Evolutionary conservation across 2,888 invertebrate genomes (phyloP).

Genomic region (Yponomeuta evonymella): DNA sequence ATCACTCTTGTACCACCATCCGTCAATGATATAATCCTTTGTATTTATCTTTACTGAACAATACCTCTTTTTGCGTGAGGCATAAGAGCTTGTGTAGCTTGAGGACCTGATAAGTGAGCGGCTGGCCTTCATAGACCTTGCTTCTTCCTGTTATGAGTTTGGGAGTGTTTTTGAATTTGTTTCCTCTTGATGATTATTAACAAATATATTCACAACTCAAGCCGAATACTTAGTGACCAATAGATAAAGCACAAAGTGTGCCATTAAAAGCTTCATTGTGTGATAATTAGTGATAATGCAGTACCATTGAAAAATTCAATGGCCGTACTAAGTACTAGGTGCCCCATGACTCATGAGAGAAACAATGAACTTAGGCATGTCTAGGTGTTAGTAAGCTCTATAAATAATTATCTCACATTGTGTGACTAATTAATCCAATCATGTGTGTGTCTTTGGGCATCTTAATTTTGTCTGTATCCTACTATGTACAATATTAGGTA

Average conservation of each 20-base stretch:
- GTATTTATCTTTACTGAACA: too few relatives aligned
- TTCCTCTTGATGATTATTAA: not conserved
- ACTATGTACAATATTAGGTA: too few relatives aligned
- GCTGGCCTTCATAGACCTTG: not conserved
- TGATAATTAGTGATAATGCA: not conserved
- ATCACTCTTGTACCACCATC: too few relatives aligned
- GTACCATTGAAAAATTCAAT: too few relatives aligned
- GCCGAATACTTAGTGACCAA: not conserved
- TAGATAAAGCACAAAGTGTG: not conserved
- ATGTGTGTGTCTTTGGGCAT: not conserved
- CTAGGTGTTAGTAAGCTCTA: not conserved
- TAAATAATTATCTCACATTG: constrained; percentile 4
- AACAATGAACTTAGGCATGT: not conserved
- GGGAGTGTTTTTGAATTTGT: not conserved
- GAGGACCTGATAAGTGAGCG: too few relatives aligned
- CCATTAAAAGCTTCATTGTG: constrained; percentile 4
- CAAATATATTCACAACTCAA: not conserved
- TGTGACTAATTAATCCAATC: not conserved
- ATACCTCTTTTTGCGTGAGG: too few relatives aligned
- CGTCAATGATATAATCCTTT: too few relatives aligned
- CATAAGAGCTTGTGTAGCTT: too few relatives aligned
- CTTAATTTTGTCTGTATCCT: too few relatives aligned
- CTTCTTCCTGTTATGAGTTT: not conserved
- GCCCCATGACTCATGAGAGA: not conserved
- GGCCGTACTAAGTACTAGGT: not conserved